A percentile compares a stretch with the other conserved stretches of the same genome.
phyloP scores from a whole-genome alignment of 2,797 vertebrate species.

The Falco berigora region DNA sequence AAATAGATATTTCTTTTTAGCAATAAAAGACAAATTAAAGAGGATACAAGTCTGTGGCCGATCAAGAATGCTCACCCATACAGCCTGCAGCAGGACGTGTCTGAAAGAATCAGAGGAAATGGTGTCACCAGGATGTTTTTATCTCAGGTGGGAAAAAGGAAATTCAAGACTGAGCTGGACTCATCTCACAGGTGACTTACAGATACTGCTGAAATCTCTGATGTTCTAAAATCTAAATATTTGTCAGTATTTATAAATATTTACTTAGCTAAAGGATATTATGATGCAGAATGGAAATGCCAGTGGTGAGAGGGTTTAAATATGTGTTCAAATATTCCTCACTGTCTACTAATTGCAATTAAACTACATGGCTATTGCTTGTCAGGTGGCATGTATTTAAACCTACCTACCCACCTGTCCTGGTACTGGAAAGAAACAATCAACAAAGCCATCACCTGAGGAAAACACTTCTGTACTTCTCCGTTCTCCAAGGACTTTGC shows the following conservation, averaged over 20 bases:
- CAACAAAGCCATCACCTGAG: background rate
- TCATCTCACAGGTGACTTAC: background rate
- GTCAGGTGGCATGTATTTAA: background rate
- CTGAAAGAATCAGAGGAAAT: constrained; percentile 42
- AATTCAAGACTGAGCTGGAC: background rate
- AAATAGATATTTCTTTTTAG: constrained; percentile 24
- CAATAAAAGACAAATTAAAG: background rate
- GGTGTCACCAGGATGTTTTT: background rate
- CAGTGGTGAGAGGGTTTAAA: background rate
- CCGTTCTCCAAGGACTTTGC: background rate
- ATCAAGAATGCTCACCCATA: background rate
- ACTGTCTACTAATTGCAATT: background rate
- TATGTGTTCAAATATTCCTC: background rate
- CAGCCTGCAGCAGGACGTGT: background rate
- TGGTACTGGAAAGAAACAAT: background rate
- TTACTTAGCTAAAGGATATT: background rate
- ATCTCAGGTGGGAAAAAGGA: constrained; percentile 18
- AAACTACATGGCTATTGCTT: background rate
- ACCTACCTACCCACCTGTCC: background rate
- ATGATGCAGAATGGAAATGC: background rate
- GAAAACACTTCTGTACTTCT: background rate
- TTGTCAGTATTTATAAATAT: background rate
- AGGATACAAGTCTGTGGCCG: background rate
- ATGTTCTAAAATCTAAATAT: background rate
- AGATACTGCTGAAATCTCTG: background rate